These are phyloP conservation scores for Penaeus indicus DNA, from an alignment of 1,140 invertebrate genomes.

Conservation along the genomic window DNA sequence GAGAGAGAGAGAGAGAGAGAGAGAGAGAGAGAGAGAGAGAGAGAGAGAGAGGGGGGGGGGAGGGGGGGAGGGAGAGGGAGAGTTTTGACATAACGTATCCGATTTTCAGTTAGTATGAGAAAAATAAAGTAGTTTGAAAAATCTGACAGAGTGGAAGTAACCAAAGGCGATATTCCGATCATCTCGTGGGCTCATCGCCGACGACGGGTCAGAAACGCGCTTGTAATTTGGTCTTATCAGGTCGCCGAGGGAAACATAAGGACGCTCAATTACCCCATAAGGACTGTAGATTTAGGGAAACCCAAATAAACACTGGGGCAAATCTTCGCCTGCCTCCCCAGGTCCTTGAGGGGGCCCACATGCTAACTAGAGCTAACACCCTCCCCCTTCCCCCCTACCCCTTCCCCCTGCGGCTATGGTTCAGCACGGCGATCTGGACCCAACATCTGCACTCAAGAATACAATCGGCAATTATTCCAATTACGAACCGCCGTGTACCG, in stretches of 20 bases:
- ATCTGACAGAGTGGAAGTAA: background rate
- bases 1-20: background rate
- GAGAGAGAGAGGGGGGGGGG: background rate
- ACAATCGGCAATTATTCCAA: no score
- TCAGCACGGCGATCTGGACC: background rate
- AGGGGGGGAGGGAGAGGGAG: background rate
- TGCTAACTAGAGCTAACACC: background rate
- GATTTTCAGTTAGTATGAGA: background rate
- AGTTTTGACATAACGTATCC: background rate
- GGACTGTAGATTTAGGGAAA: no score
- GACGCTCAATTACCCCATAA: no score
- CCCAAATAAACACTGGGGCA: no score
- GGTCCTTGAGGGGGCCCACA: background rate
- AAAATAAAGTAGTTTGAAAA: background rate
- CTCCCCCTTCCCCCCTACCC: background rate
- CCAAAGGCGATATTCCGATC: no score
- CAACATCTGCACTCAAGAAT: background rate
- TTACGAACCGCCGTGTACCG: no score
- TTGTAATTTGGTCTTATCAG: no score
- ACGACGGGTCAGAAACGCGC: no score
- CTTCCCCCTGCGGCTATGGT: background rate
- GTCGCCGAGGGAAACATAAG: no score
- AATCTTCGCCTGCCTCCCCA: background rate
- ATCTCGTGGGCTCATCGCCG: no score
- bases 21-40: background rate